These are phyloP conservation scores for Papilio glaucus DNA, from an alignment of 1,140 invertebrate genomes.

Conservation along the genomic window DNA sequence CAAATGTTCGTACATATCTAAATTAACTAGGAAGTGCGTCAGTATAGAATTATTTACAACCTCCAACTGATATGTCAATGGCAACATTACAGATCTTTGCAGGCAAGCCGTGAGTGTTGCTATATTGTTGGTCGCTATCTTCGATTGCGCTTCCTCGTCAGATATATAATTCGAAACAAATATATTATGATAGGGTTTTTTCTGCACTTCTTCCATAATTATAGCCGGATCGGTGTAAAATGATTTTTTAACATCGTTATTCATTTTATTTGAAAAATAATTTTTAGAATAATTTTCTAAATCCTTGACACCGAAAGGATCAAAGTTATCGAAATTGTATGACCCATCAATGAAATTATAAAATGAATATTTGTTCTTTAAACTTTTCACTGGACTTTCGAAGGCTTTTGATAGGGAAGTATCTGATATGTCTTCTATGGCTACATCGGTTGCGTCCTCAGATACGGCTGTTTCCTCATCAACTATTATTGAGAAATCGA, in stretches of 20 bases:
- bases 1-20: slow-evolving; percentile 87
- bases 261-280: slow-evolving; percentile 65
- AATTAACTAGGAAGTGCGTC: slow-evolving; percentile 87
- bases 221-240: slow-evolving; percentile 72
- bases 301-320: slow-evolving; percentile 76
- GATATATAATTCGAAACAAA: slow-evolving; percentile 62
- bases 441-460: slow-evolving; percentile 51
- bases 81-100: slow-evolving; percentile 87
- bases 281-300: slow-evolving; percentile 59
- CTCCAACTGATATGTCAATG: slow-evolving; percentile 86
- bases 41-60: slow-evolving; percentile 89
- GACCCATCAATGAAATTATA: slow-evolving; percentile 74
- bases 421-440: slow-evolving; percentile 50
- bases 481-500: slow-evolving; percentile 73
- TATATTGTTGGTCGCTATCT: slow-evolving; percentile 74
- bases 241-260: slow-evolving; percentile 51
- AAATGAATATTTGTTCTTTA: slow-evolving; percentile 53
- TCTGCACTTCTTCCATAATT: slow-evolving; percentile 74
- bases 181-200: slow-evolving; percentile 73
- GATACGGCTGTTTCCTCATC: slow-evolving; percentile 65
- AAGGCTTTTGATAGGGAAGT: slow-evolving; percentile 59
- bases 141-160: slow-evolving; percentile 57
- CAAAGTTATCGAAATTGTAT: slow-evolving; percentile 73
- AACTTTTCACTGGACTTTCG: slow-evolving; percentile 41
- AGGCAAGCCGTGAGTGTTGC: slow-evolving; percentile 85